Evolutionary conservation across 2,888 invertebrate species (phyloP), one percentile per base, ranked within the genome.

Genomic region (Ophion ellenae): DNA sequence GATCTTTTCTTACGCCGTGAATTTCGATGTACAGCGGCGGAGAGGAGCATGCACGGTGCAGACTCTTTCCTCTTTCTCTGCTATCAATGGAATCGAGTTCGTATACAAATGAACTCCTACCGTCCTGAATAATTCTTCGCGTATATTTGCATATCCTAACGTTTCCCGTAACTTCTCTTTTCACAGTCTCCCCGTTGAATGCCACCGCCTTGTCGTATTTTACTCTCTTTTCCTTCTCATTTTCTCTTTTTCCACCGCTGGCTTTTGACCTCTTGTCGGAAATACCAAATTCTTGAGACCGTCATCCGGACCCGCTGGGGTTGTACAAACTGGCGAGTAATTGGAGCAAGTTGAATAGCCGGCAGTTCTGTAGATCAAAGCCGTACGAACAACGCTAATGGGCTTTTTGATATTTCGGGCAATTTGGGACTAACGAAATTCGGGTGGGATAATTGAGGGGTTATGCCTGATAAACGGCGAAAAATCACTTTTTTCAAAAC

Each of bases 91-190:
- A 79, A 79, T 70, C 61, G 45, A 70, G 61, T 40, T 64, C 47
- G 47, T 47, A 70, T 70, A 71, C 70, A 71, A 79, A 79, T 71
- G 63, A 71, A 71, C 63, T 75, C 69, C 69, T 11, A 40, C 71
- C 71, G 20, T 53, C 6, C 24, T 59, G 73, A 66, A 80, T 80
- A 73, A 80, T 80, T 80, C 66, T 73, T 64, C 71, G 17, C 57
- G 36, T n/a, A 36, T 71, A 80, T 80, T 80, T 73, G 80, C 80
- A 80, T 80, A 78, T 64, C 61, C 78, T 32, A 61, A 78, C 70
- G 61, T 78, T 78, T 61, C 32, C 40, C 64, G 77, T 28, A 70
- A 59, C 71, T 70, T 70, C 20, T 47, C 32, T 66, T 69, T 57
- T 70, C 36, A 11, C 32, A 59, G 28, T 73, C 45, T 75, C 61